phyloP scores from a whole-genome alignment of 2,797 vertebrate species.

The Scomberomorus guttatus region DNA sequence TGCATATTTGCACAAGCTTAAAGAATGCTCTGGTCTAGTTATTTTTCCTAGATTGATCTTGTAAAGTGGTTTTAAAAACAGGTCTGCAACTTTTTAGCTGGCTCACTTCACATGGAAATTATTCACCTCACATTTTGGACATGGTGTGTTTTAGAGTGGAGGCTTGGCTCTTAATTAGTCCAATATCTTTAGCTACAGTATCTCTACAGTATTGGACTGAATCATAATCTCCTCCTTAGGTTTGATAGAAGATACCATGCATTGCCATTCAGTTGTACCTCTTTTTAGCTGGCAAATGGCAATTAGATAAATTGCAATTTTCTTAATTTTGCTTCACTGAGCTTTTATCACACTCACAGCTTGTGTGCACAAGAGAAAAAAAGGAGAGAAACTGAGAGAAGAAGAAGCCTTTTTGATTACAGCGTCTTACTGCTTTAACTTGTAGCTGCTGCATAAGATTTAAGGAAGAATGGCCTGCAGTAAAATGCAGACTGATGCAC shows the following conservation, averaged over 20 bases:
- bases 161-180: neutral
- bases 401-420: neutral
- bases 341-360: conserved; percentile 17
- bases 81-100: neutral
- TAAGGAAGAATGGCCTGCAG: neutral
- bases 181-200: neutral
- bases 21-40: neutral
- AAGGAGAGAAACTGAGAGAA: neutral
- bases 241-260: neutral
- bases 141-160: neutral
- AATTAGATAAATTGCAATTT: conserved; percentile 16
- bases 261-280: neutral
- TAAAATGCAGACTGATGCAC: neutral
- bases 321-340: conserved; percentile 20
- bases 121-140: neutral
- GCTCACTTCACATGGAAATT: neutral
- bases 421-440: neutral
- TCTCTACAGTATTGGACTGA: neutral
- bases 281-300: conserved; percentile 2
- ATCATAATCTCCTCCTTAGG: neutral
- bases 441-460: conserved; percentile 3
- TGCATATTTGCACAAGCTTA: neutral
- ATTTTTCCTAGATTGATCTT: neutral
- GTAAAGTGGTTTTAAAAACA: neutral
- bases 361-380: neutral